Conservation (phyloP, 2,888 invertebrate species). For the Acrobasis repandana region DNA sequence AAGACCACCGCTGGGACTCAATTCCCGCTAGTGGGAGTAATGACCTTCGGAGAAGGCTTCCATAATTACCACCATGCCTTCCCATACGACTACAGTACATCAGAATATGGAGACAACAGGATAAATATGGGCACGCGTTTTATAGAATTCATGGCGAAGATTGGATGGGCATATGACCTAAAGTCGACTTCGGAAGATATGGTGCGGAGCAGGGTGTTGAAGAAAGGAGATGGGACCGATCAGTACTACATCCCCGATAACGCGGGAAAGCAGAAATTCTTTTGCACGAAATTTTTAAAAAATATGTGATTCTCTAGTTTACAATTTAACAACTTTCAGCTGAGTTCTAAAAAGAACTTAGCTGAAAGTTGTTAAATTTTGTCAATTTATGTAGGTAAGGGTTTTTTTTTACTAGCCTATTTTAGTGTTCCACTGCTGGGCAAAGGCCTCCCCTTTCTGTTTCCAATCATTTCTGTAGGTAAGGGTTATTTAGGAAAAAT, state of each 20-base stretch:
- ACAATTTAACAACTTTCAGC: too few relatives aligned
- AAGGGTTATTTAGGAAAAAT: too few relatives aligned
- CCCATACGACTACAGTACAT: not conserved
- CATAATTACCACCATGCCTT: constrained; percentile 7
- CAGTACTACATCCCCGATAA: constrained; percentile 1
- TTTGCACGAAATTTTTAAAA: not conserved
- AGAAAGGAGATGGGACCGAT: constrained; percentile 3
- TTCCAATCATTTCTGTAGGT: too few relatives aligned
- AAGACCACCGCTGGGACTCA: not conserved
- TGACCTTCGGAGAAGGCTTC: not conserved
- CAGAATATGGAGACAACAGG: not conserved
- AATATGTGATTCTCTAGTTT: too few relatives aligned
- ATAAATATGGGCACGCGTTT: not conserved
- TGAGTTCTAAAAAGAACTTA: too few relatives aligned
- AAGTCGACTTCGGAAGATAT: constrained; percentile 1
- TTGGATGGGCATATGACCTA: constrained; percentile 7
- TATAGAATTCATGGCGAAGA: constrained; percentile 2
- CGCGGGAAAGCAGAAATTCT: not conserved
- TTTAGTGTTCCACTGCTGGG: too few relatives aligned
- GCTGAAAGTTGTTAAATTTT: too few relatives aligned
- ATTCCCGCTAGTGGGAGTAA: not conserved
- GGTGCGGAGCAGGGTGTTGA: constrained; percentile 1
- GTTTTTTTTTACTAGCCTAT: too few relatives aligned
- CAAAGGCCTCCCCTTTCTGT: too few relatives aligned
- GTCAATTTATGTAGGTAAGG: too few relatives aligned